Evolutionary conservation across 2,888 invertebrate species (phyloP).

Genomic region (Aleiodes testaceus): DNA sequence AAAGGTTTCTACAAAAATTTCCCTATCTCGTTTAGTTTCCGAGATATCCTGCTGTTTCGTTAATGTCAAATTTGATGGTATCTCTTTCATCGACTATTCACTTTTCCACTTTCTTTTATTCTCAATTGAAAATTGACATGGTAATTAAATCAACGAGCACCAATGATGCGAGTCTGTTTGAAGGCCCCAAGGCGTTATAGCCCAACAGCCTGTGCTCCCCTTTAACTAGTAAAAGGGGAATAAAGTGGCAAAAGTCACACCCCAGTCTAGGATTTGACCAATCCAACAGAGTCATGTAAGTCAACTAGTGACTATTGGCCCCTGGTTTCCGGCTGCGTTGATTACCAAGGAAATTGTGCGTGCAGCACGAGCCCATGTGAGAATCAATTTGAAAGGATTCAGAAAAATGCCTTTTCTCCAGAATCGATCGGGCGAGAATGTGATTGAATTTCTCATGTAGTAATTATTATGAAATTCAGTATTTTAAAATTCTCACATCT

Average conservation of each 20-base stretch:
- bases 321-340: conserved; percentile 69
- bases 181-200: conserved; percentile 57
- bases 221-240: conserved; percentile 45
- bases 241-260: conserved; percentile 65
- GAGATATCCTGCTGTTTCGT: background rate
- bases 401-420: conserved; percentile 11
- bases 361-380: conserved; percentile 46
- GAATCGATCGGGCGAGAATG: conserved; percentile 15
- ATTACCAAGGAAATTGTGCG: conserved; percentile 71
- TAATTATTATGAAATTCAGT: background rate
- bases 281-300: conserved; percentile 66
- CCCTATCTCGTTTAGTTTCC: no score
- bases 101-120: no score
- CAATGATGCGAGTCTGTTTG: conserved; percentile 52
- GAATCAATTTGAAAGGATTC: conserved; percentile 16
- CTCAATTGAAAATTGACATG: no score
- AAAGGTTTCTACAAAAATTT: no score
- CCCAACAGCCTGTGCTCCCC: conserved; percentile 4
- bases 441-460: background rate
- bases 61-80: conserved; percentile 56
- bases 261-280: conserved; percentile 61
- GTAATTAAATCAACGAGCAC: conserved; percentile 68
- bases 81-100: no score
- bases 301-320: conserved; percentile 65
- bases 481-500: conserved; percentile 18